Evolutionary conservation across 2,888 invertebrate species (phyloP).

Genomic region (Oxycera nigricornis): DNA sequence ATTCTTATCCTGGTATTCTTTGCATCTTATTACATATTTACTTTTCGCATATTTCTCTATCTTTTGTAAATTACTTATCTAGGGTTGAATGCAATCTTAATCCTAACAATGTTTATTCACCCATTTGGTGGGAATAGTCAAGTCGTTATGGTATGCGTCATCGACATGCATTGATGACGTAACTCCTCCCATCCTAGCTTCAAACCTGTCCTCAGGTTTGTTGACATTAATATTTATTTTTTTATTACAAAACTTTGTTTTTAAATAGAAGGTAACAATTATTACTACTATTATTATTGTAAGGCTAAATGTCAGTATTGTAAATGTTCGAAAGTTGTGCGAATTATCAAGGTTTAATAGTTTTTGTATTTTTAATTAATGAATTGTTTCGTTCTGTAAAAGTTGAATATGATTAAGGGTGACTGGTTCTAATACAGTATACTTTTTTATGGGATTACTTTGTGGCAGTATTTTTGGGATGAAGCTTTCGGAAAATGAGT

Average conservation of each 20-base stretch:
- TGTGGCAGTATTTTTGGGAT: constrained; percentile 8
- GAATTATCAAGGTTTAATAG: constrained; percentile 10
- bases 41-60: too few relatives aligned
- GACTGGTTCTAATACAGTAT: neutral
- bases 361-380: constrained; percentile 8
- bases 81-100: too few relatives aligned
- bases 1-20: too few relatives aligned
- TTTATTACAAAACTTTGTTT: neutral
- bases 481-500: neutral
- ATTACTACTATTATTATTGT: neutral
- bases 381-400: neutral
- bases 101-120: too few relatives aligned
- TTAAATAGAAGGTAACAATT: too few relatives aligned
- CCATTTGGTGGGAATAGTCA: too few relatives aligned
- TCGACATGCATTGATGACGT: neutral
- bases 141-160: too few relatives aligned
- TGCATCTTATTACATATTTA: too few relatives aligned
- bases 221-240: too few relatives aligned
- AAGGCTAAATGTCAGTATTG: neutral
- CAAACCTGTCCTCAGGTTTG: constrained; percentile 10
- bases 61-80: too few relatives aligned
- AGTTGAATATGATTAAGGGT: constrained; percentile 2
- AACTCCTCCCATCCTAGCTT: neutral
- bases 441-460: constrained; percentile 10
- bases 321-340: neutral